Conservation (phyloP, 2,113 vertebrate species). For the Rattus norvegicus region DNA sequence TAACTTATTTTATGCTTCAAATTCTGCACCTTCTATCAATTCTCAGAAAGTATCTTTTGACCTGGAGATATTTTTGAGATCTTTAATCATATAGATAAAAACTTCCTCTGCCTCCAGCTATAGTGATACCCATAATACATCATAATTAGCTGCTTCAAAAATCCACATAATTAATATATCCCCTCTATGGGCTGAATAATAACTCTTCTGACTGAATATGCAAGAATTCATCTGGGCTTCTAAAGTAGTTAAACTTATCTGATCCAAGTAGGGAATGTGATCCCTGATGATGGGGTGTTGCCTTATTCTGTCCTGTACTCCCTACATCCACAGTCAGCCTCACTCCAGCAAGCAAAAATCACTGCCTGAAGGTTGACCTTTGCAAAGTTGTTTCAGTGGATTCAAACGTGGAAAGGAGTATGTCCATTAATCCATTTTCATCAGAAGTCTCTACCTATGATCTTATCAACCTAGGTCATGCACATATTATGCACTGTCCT, state of each 20-base stretch:
- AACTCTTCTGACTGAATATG: neutral
- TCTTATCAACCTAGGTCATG: neutral
- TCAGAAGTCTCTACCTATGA: neutral
- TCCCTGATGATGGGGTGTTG: neutral
- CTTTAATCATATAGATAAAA: constrained; percentile 33
- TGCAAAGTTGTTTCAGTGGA: neutral
- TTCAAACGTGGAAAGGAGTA: neutral
- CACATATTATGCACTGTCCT: neutral
- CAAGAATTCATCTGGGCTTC: neutral
- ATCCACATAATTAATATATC: neutral
- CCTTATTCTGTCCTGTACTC: neutral
- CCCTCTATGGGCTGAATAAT: neutral
- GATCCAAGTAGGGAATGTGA: neutral
- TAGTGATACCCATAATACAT: neutral
- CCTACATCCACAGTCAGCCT: neutral
- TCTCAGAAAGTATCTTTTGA: constrained; percentile 15
- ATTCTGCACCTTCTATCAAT: neutral
- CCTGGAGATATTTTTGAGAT: constrained; percentile 12
- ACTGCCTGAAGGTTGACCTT: neutral
- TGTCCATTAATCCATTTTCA: neutral
- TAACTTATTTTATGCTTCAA: constrained; percentile 10
- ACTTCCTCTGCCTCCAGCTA: neutral
- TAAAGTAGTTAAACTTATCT: neutral
- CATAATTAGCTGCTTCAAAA: constrained; percentile 8
- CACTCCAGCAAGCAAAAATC: neutral